A percentile compares a stretch with the other conserved stretches of the same genome.
Evolutionary conservation across 2,888 invertebrate genomes (phyloP).

Genomic region (Drosophila algonquin): DNA sequence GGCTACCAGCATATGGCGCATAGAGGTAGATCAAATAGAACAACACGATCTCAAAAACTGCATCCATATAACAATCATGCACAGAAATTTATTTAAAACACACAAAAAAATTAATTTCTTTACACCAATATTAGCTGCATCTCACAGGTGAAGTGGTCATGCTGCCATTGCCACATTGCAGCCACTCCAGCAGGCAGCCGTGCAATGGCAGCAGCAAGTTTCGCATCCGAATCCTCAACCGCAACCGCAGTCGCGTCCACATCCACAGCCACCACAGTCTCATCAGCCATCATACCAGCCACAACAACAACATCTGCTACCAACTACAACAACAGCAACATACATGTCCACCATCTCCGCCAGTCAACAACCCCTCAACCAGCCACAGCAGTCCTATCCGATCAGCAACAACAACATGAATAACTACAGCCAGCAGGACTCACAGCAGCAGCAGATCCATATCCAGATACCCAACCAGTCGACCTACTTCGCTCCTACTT

Average conservation of each 20-base stretch:
- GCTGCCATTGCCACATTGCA: conserved; percentile 70
- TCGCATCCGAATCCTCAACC: conserved; percentile 6
- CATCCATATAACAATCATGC: conserved; percentile 83
- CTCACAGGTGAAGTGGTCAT: conserved; percentile 75
- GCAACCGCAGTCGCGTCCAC: conserved; percentile 22
- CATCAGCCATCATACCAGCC: conserved; percentile 11
- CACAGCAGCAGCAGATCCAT: conserved; percentile 1
- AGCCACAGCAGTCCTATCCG: background rate
- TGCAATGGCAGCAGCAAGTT: conserved; percentile 7
- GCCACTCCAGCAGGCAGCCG: conserved; percentile 45
- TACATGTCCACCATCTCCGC: conserved; percentile 1
- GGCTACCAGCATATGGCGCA: conserved; percentile 82
- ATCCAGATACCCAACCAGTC: background rate
- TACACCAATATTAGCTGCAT: conserved; percentile 76
- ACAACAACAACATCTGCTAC: conserved; percentile 13
- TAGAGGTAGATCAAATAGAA: conserved; percentile 84
- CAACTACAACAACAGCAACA: background rate
- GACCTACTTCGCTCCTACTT: background rate
- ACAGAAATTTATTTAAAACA: conserved; percentile 82
- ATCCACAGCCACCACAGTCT: conserved; percentile 19
- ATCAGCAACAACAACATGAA: background rate
- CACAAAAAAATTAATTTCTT: conserved; percentile 65
- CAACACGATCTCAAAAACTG: conserved; percentile 84
- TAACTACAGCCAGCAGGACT: background rate
- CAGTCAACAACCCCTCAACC: conserved; percentile 10